phyloP scores from a whole-genome alignment of 2,113 vertebrate genomes.

The Cyrtonyx montezumae region DNA sequence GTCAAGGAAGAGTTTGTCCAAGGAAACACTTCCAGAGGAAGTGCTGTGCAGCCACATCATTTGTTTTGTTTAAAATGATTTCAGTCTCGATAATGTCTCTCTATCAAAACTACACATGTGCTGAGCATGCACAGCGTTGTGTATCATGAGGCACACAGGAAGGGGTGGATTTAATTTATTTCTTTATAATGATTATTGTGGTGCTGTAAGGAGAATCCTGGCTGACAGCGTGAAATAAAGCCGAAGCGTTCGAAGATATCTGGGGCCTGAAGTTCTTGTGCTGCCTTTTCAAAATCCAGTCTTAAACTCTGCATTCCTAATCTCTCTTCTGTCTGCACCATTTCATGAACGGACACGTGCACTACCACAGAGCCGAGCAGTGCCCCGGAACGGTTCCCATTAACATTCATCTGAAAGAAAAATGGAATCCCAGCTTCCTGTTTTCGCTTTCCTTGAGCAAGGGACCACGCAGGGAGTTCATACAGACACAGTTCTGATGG shows the following conservation, averaged over 20 bases:
- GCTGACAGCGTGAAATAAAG: neutral
- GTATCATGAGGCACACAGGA: slow-evolving; percentile 29
- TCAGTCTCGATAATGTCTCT: slow-evolving; percentile 45
- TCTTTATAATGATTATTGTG: slow-evolving; percentile 40
- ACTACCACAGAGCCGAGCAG: neutral
- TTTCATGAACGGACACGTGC: slow-evolving; percentile 28
- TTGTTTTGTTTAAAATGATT: slow-evolving; percentile 66
- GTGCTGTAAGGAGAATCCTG: slow-evolving; percentile 34
- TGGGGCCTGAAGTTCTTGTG: slow-evolving; percentile 20
- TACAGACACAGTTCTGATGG: neutral
- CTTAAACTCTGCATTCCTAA: slow-evolving; percentile 23
- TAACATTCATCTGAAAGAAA: slow-evolving; percentile 36
- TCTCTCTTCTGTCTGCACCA: slow-evolving; percentile 37
- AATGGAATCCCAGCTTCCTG: slow-evolving; percentile 35
- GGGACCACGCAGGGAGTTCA: neutral
- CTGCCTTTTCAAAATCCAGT: slow-evolving; percentile 5
- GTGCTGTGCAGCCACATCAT: slow-evolving; percentile 56
- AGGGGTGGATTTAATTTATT: slow-evolving; percentile 56
- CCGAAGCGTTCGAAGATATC: slow-evolving; percentile 1
- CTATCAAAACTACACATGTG: slow-evolving; percentile 55
- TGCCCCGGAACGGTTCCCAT: neutral
- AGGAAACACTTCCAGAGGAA: slow-evolving; percentile 62
- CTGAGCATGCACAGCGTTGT: slow-evolving; percentile 32
- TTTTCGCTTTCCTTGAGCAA: neutral
- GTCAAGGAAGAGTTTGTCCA: slow-evolving; percentile 33